phyloP scores from a whole-genome alignment of 1,140 invertebrate species.

The Lepidurus couesii region DNA sequence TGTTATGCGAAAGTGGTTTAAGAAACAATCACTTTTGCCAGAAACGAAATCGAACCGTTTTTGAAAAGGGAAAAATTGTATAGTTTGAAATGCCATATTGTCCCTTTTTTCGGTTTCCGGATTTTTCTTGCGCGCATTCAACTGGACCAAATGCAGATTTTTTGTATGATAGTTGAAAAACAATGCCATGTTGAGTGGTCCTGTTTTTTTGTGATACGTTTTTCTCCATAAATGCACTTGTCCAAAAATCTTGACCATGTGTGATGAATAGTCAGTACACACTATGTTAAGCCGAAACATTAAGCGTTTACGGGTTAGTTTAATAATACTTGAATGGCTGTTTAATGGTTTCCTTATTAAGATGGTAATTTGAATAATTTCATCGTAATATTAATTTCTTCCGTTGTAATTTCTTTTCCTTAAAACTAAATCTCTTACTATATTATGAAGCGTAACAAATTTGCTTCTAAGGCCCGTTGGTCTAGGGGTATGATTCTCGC shows the following conservation, averaged over 20 bases:
- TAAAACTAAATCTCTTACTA: background rate
- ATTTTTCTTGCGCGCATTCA: constrained; percentile 11
- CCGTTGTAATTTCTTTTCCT: too few relatives aligned
- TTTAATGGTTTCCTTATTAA: background rate
- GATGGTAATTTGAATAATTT: background rate
- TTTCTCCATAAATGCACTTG: constrained; percentile 12
- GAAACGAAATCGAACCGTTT: background rate
- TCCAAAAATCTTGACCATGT: constrained; percentile 19
- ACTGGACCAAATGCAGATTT: constrained; percentile 22
- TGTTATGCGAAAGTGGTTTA: background rate
- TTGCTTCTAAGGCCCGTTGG: constrained; percentile 28
- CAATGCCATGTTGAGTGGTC: constrained; percentile 16
- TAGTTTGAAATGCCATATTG: constrained; percentile 20
- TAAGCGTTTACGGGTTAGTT: background rate
- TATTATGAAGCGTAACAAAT: background rate
- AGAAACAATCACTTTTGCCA: background rate
- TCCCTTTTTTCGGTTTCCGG: constrained; percentile 17
- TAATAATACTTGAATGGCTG: background rate
- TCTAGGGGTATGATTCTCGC: constrained; percentile 36
- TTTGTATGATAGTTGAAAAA: constrained; percentile 22
- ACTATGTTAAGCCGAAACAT: constrained; percentile 1
- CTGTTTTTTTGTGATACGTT: constrained; percentile 20
- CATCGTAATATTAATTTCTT: too few relatives aligned
- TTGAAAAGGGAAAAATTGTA: background rate
- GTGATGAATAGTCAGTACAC: constrained; percentile 18